Conservation (phyloP, 2,888 invertebrate genomes). For the Orthosia incerta region DNA sequence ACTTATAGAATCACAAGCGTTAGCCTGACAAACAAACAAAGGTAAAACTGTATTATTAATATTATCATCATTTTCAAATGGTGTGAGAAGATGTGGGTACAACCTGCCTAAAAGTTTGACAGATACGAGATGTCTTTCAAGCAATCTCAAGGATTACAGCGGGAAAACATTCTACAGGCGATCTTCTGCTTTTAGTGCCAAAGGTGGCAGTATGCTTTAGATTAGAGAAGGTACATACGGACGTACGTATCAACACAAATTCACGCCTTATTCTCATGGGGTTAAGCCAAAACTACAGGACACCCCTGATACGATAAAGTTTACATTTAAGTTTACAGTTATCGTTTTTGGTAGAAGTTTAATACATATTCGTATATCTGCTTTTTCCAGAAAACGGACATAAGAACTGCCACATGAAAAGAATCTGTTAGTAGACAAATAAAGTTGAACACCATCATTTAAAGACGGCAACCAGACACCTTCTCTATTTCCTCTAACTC, state of each 20-base stretch:
- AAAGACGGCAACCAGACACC: neutral
- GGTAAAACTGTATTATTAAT: too few relatives aligned
- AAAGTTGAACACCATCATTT: conserved; percentile 8
- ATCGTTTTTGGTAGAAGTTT: neutral
- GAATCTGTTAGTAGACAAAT: conserved; percentile 8
- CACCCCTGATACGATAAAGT: too few relatives aligned
- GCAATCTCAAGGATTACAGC: too few relatives aligned
- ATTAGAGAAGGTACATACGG: too few relatives aligned
- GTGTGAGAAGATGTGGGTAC: too few relatives aligned
- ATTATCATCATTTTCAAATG: too few relatives aligned
- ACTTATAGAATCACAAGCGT: neutral
- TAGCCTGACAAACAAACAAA: neutral
- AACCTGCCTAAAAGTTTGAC: too few relatives aligned
- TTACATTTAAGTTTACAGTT: too few relatives aligned
- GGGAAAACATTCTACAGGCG: neutral
- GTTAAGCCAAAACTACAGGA: too few relatives aligned
- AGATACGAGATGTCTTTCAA: too few relatives aligned
- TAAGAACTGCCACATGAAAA: conserved; percentile 20
- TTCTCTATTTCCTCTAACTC: conserved; percentile 21
- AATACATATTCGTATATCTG: neutral
- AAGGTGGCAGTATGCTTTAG: neutral
- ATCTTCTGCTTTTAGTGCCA: neutral
- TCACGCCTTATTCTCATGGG: too few relatives aligned
- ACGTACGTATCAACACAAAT: too few relatives aligned
- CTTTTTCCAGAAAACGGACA: neutral